Base-by-base conservation (phyloP, 2,113 vertebrate species). In the Alligator mississippiensis region DNA sequence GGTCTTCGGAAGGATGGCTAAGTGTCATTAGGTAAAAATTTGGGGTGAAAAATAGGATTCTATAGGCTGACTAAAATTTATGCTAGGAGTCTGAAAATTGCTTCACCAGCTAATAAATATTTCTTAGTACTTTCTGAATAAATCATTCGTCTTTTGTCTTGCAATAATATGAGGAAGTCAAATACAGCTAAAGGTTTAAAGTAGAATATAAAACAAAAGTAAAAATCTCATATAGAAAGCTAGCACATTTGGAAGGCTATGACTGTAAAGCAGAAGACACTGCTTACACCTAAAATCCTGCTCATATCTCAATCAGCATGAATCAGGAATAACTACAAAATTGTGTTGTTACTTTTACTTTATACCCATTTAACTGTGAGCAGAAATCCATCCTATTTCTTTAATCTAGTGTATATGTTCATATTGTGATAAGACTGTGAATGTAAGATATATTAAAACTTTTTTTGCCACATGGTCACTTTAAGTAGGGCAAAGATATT, bases 391-490 rank as follows among this genome's bases (percentile, higher is more conserved):
- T 34, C 59, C 22, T 19, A 79, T 21, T 38, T 38, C 3, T 80
- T 80, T 64, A 81, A 76, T 64, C 38, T 9, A 38, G 18, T 47
- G 80, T 62, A 54, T 4, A 1, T 24, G 61, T 94, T 70, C 14
- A 47, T 76, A 57, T 16, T 93, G 13, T 55, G 30, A 38, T 63
- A 80, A 70, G 22, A 5, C n/a, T 84, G 90, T 61, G 64, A 82
- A 79, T 14, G 82, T 22, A 58, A 5, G 13, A 93, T 84, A 78
- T 70, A 78, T 6, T 90, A 30, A 80, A 87, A 92, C 59, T 17
- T 87, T 38, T 72, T 89, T 66, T 89, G 27, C 1, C 22, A 81
- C 55, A 66, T 64, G 34, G 66, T 57, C 57, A 61, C 3, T 92
- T 78, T 77, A 22, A 82, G 5, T 92, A 78, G 58, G 77, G 59